Conservation (phyloP, 2,113 vertebrate genomes). For the Grus americana region DNA sequence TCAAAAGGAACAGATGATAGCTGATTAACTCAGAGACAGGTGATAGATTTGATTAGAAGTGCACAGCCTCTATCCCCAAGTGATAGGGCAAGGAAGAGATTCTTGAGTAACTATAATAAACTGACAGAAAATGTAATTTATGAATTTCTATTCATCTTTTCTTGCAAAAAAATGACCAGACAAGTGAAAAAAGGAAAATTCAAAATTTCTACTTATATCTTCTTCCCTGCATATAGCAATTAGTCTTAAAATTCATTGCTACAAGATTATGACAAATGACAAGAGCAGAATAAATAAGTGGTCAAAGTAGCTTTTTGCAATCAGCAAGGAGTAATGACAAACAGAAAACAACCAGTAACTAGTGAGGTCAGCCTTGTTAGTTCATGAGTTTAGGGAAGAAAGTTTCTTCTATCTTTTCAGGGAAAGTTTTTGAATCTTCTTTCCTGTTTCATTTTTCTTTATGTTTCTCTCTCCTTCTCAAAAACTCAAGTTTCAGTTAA, state of each 20-base stretch:
- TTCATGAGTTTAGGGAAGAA: background rate
- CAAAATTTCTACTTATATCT: background rate
- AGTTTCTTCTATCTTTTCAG: background rate
- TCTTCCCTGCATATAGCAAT: background rate
- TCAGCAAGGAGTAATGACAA: background rate
- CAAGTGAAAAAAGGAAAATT: background rate
- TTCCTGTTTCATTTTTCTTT: background rate
- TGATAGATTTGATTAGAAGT: background rate
- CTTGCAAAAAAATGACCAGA: background rate
- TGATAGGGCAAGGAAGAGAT: background rate
- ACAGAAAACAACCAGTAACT: background rate
- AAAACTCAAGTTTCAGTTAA: background rate
- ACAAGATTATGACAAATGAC: background rate
- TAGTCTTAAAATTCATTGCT: background rate
- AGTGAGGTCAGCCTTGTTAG: background rate
- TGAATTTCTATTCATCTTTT: background rate
- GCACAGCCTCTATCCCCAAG: background rate
- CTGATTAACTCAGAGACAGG: background rate
- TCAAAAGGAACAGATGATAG: background rate
- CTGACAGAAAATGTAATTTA: background rate
- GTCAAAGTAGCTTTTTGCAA: background rate
- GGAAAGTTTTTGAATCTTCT: background rate
- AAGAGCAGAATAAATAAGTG: background rate
- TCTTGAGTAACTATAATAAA: background rate
- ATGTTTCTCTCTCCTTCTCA: background rate